These are phyloP conservation scores for Parascotia fuliginaria DNA, from an alignment of 2,888 invertebrate species.

Conservation along the genomic window DNA sequence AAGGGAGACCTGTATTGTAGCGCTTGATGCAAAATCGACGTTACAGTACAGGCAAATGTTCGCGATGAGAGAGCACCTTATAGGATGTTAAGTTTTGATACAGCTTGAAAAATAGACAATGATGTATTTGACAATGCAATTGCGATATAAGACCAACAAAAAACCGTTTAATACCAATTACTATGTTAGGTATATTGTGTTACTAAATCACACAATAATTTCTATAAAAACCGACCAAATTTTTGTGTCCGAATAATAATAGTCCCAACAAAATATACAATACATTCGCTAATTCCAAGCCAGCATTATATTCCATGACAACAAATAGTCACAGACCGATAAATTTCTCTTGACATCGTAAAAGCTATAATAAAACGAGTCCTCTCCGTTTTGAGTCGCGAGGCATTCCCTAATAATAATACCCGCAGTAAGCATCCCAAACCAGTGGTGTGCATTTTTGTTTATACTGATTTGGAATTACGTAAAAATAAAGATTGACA, in stretches of 20 bases:
- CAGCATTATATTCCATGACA: constrained; percentile 31
- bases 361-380: constrained; percentile 41
- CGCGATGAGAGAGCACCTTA: too few relatives aligned
- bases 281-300: constrained; percentile 28
- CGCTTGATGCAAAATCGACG: too few relatives aligned
- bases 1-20: too few relatives aligned
- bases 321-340: constrained; percentile 37
- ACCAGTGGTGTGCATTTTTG: constrained; percentile 30
- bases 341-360: constrained; percentile 46
- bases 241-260: constrained; percentile 7
- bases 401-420: constrained; percentile 39
- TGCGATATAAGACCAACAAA: too few relatives aligned
- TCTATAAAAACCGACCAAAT: constrained; percentile 3
- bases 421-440: constrained; percentile 35
- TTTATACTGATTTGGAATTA: neutral
- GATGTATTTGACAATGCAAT: too few relatives aligned
- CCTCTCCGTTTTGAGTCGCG: constrained; percentile 35
- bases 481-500: too few relatives aligned
- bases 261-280: constrained; percentile 4
- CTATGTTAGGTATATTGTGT: too few relatives aligned
- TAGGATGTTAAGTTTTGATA: too few relatives aligned
- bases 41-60: too few relatives aligned
- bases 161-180: too few relatives aligned
- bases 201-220: too few relatives aligned
- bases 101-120: too few relatives aligned